Evolutionary conservation across 2,888 invertebrate genomes (phyloP).

Genomic region (Drosophila flavopinicola): DNA sequence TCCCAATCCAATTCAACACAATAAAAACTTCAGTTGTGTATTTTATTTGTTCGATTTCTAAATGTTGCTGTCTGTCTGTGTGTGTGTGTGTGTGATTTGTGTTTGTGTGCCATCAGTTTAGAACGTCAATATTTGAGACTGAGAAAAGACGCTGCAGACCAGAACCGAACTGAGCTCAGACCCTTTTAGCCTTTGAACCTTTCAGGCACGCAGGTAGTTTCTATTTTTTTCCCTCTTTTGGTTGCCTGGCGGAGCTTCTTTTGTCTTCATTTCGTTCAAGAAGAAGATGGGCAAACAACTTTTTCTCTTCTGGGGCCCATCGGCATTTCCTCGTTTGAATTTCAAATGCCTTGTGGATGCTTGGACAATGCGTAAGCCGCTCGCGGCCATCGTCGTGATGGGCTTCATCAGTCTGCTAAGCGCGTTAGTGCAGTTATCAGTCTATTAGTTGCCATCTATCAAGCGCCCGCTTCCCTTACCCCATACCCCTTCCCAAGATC

Average conservation of each 20-base stretch:
- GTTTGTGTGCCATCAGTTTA: slow-evolving; percentile 18
- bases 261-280: slow-evolving; percentile 53
- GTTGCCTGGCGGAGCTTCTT: slow-evolving; percentile 41
- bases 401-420: slow-evolving; percentile 56
- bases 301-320: background rate
- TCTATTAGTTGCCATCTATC: slow-evolving; percentile 67
- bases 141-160: slow-evolving; percentile 22
- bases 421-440: slow-evolving; percentile 76
- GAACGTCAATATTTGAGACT: slow-evolving; percentile 58
- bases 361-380: slow-evolving; percentile 72
- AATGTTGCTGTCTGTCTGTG: slow-evolving; percentile 15
- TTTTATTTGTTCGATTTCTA: slow-evolving; percentile 68
- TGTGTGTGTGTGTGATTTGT: slow-evolving; percentile 22
- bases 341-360: slow-evolving; percentile 66
- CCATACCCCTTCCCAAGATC: background rate
- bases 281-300: slow-evolving; percentile 8
- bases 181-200: slow-evolving; percentile 80
- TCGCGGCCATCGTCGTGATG: slow-evolving; percentile 36
- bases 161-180: slow-evolving; percentile 24
- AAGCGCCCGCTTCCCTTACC: slow-evolving; percentile 13
- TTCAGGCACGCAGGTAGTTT: slow-evolving; percentile 65
- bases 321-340: slow-evolving; percentile 54
- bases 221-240: background rate
- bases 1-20: slow-evolving; percentile 34
- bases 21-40: slow-evolving; percentile 46